These are phyloP conservation scores for Passerculus sandwichensis DNA, from an alignment of 2,797 vertebrate species.

Conservation along the genomic window DNA sequence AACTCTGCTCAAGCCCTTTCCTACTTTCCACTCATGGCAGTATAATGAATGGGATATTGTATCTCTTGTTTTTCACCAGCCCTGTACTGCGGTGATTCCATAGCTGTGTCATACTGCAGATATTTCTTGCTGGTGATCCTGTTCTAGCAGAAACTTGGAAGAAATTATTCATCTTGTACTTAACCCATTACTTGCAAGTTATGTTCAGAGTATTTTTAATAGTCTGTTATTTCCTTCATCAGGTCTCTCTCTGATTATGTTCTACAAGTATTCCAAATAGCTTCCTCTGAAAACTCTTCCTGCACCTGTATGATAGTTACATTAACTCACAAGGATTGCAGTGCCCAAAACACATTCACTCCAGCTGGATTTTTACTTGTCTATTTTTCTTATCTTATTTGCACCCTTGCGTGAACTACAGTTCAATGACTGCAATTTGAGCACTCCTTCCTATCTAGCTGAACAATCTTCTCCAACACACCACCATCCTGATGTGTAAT, in stretches of 20 bases:
- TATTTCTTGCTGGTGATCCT: conserved; percentile 78
- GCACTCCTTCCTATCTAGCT: conserved; percentile 3
- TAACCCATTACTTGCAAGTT: conserved; percentile 79
- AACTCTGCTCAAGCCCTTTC: not conserved
- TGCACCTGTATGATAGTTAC: not conserved
- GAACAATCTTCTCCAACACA: conserved; percentile 29
- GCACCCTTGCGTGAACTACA: not conserved
- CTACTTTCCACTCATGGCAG: not conserved
- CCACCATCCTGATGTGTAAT: conserved; percentile 11
- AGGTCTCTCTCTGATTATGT: not conserved
- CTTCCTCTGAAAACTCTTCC: not conserved
- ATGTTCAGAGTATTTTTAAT: conserved; percentile 77
- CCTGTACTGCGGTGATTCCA: not conserved
- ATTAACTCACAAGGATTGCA: not conserved
- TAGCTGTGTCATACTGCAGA: conserved; percentile 80
- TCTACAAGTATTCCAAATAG: not conserved
- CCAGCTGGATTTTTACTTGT: not conserved
- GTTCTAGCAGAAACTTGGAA: conserved; percentile 84
- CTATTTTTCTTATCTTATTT: not conserved
- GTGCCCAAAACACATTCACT: accelerated
- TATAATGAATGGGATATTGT: not conserved
- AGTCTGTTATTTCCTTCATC: not conserved
- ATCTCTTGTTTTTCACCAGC: not conserved
- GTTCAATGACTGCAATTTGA: conserved; percentile 3
- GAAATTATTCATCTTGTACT: conserved; percentile 82